Evolutionary conservation across 2,797 vertebrate species (phyloP), one percentile per base, ranked within the genome.

Genomic region (Chiloscyllium punctatum): DNA sequence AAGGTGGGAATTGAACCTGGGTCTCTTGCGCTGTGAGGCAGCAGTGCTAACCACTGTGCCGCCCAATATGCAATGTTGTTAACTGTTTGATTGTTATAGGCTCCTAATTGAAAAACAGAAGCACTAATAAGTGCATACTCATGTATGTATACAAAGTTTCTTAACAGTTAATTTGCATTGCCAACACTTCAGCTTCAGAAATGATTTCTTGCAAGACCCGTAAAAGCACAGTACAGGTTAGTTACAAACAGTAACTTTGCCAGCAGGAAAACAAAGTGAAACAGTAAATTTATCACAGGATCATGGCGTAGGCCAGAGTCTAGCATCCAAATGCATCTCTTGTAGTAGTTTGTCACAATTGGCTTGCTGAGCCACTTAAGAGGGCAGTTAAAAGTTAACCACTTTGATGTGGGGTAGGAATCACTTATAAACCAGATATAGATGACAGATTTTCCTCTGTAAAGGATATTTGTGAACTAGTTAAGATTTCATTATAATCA

Each of bases 101-200:
- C 42, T 48, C 42, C 42, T 48, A 48, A 48, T 48, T 69, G 27
- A 27, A 72, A 72, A 72, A 1, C 25, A 72, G 27, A 16, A 84
- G 23, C 79, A 84, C 79, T 21, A 3, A n/a, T 16, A 53, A 7
- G 53, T 90, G 87, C 30, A 15, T 15, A n/a, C 15, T 66, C 30
- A 42, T 62, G 27, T 33, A 33, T 66, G 4, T 84, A 66, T n/a
- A 91, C 18, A 91, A 91, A 66, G 66, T 66, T 62, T 37, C 62
- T 91, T 91, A 33, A n/a, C 6, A 91, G 57, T 91, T 91, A 91
- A 21, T 62, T 91, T 91, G 13, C 57, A 91, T 8, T 91, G 88
- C 57, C 57, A 62, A 66, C 16, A 91, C 30, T 91, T 91, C 30
- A 91, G 87, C 48, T 53, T 62, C 30, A 30, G 6, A 62, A 62